Evolutionary conservation across 2,888 invertebrate genomes (phyloP), one percentile per base, ranked within the genome.

Genomic region (Syrista parreyssii): DNA sequence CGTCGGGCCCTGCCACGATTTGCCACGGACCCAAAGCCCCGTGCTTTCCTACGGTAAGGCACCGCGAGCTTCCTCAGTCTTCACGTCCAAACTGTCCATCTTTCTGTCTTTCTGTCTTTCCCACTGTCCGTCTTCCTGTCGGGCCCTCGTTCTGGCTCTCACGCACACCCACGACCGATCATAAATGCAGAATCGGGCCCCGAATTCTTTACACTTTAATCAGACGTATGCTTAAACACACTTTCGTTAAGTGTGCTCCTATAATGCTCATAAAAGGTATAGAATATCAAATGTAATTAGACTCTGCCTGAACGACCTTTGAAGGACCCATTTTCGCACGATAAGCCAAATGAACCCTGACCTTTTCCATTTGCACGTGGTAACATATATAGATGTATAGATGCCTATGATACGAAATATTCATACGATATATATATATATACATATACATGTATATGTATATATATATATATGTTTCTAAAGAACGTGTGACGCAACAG

Each of bases 11-110:
- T 81, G 82, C 75, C 83, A 83, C 88, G 86, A 88, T 88, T 88
- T 86, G 88, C 87, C 84, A 88, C 86, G 88, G 88, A 87, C 86
- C 84, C 85, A 55, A 55, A 55, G 80, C 79, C 76, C 80, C 79
- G 78, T 78, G 77, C 77, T 75, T 77, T 78, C 76, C 55, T 55
- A 6, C 55, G 55, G 55, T 55, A 55, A 55, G 55, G 71, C 71
- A 12, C 71, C 71, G 72, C 72, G 73, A 73, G 79, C 35, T 80
- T 76, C 76, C 75, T 68, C 72, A 36, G 68, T 55, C 33, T 32
- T 32, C n/a, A 31, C 30, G 23, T 55, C 55, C 55, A 55, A 55
- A 55, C 55, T 55, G 55, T 55, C 55, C 23, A 23, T 30, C 77
- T 68, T 33, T 78, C 68, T 78, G 55, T 78, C 74, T 76, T 76